Conservation (phyloP, 2,797 vertebrate species). For the Lithobates sylvaticus region DNA sequence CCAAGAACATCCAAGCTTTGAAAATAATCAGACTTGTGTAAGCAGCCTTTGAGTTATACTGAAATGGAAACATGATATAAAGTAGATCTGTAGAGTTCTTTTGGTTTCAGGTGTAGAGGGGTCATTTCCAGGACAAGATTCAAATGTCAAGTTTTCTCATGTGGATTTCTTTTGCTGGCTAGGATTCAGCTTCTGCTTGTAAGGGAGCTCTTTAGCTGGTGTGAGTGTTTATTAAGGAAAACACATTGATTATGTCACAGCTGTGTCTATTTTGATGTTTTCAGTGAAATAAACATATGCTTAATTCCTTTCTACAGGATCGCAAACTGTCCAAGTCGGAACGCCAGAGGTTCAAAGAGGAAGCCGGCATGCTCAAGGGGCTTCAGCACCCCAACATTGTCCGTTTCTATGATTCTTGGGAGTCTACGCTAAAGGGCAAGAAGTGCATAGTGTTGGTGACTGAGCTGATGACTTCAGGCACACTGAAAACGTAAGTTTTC, state of each 20-base stretch:
- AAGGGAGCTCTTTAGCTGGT: not conserved
- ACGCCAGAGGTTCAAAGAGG: constrained; percentile 97
- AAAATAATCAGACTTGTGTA: too few species aligned
- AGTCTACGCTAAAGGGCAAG: constrained; percentile 95
- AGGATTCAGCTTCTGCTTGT: not conserved
- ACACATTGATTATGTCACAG: not conserved
- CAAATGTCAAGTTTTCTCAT: not conserved
- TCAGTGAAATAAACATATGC: not conserved
- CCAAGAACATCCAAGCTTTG: too few species aligned
- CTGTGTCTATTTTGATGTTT: not conserved
- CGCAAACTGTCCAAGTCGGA: constrained; percentile 96
- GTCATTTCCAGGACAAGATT: not conserved
- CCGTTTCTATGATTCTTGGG: constrained; percentile 99
- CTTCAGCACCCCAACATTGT: constrained; percentile 99
- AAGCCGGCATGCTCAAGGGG: constrained; percentile 97
- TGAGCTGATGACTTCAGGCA: constrained; percentile 98
- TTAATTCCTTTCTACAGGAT: constrained; percentile 78
- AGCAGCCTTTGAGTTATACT: too few species aligned
- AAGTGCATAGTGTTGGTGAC: constrained; percentile 99
- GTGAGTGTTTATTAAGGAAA: not conserved
- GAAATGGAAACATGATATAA: too few species aligned
- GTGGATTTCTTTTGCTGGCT: not conserved
- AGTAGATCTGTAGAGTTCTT: not conserved
- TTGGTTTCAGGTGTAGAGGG: not conserved
- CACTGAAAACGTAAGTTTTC: constrained; percentile 93